Evolutionary conservation across 2,113 vertebrate genomes (phyloP), one percentile per base, ranked within the genome.

Genomic region (Siphamia tubifer): DNA sequence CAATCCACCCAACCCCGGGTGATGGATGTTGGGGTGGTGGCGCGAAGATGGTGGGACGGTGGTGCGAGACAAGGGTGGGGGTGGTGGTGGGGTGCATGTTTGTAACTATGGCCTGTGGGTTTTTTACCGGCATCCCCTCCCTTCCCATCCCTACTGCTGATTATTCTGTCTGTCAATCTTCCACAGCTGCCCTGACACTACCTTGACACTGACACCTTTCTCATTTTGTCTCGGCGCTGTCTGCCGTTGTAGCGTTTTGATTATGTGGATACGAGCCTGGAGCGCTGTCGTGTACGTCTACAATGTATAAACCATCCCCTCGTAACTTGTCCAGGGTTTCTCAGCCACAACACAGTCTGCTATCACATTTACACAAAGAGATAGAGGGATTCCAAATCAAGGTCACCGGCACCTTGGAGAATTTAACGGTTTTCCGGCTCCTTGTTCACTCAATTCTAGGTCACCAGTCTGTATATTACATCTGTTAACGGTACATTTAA

Each of bases 371-470:
- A 39, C 77, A 80, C 65, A 30, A 48, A 56, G 69, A 70, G 63
- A 84, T 64, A 51, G 71, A 19, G 25, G 65, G 32, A 61, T 84
- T 84, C 73, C 28, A 75, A 70, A 87, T 89, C 68, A 88, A 87
- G 84, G 84, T 88, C 82, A 69, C 47, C 19, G 6, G 77, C 84
- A 85, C 86, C 81, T 89, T 80, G 74, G 89, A 87, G 86, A 77
- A 72, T 88, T 74, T 39, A 62, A 51, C 70, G 62, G 63, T 84
- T 82, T 83, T 53, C 56, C 62, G 61, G 62, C 48, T 21, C 47
- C 44, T 53, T 36, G 52, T 51, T 56, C 63, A 8, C 44, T 82
- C 55, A 23, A 78, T 85, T 87, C 80, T 86, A 85, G 86, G 85
- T 84, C 89, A 89, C 1, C 36, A 69, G 65, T 72, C 25, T 17